These are phyloP conservation scores for Dipodomys merriami DNA, from an alignment of 2,113 vertebrate genomes.

Conservation along the genomic window DNA sequence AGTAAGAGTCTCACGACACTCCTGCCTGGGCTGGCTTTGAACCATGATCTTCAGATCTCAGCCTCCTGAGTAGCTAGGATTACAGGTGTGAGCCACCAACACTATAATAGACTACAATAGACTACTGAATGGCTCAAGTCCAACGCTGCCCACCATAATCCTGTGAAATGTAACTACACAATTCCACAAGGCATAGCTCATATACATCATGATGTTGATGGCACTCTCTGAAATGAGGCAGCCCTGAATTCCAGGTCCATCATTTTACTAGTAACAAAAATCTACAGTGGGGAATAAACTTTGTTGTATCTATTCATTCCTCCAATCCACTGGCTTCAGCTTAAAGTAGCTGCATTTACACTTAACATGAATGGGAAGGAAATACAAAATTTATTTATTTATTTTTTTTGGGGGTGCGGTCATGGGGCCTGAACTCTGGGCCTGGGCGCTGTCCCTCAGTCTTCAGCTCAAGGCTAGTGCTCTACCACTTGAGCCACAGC, in stretches of 20 bases:
- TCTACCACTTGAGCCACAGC: no score
- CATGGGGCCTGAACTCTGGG: no score
- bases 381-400: not conserved
- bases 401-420: no score
- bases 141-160: not conserved
- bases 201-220: not conserved
- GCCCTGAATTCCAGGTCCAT: not conserved
- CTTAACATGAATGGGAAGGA: constrained; percentile 6
- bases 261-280: not conserved
- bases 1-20: no score
- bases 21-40: no score
- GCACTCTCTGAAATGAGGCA: not conserved
- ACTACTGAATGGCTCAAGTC: constrained; percentile 19
- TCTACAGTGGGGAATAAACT: not conserved
- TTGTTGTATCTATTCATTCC: not conserved
- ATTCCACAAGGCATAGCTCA: not conserved
- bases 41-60: no score
- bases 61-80: no score
- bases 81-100: no score
- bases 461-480: no score
- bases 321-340: not conserved
- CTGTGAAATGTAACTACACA: not conserved
- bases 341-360: constrained; percentile 30
- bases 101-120: not conserved
- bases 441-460: no score